Conservation (phyloP, 2,797 vertebrate genomes). For the Intellagama lesueurii region DNA sequence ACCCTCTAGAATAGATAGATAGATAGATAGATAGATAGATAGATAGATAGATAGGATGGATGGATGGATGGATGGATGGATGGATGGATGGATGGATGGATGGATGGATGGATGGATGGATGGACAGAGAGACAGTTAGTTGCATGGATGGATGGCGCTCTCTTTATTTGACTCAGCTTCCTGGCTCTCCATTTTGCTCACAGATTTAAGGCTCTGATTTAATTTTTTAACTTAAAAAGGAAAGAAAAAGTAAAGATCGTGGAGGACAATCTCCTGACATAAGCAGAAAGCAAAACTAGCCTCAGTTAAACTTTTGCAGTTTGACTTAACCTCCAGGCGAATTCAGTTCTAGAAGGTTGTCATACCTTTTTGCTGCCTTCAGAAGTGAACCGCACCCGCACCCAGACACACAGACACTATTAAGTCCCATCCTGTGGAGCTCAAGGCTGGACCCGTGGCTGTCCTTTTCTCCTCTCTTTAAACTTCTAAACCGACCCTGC, state of each 20-base stretch:
- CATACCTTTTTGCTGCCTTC: too few relatives aligned
- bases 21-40: too few relatives aligned
- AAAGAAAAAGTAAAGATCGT: background rate
- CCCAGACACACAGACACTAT: too few relatives aligned
- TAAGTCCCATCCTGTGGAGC: too few relatives aligned
- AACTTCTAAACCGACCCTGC: background rate
- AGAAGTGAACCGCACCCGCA: too few relatives aligned
- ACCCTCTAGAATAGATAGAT: too few relatives aligned
- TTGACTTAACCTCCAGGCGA: background rate
- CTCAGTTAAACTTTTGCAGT: background rate
- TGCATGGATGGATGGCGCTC: too few relatives aligned
- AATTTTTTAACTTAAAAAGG: background rate
- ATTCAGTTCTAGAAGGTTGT: too few relatives aligned
- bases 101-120: too few relatives aligned
- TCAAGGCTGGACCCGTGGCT: too few relatives aligned
- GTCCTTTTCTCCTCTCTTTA: too few relatives aligned
- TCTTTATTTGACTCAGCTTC: background rate
- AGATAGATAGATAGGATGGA: background rate
- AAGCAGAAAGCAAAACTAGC: background rate
- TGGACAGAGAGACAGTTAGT: too few relatives aligned
- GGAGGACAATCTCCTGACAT: background rate
- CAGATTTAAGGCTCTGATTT: background rate
- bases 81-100: background rate
- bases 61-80: background rate
- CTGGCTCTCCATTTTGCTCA: background rate